phyloP scores from a whole-genome alignment of 2,113 vertebrate genomes.

The Haplotaxodon microlepis region DNA sequence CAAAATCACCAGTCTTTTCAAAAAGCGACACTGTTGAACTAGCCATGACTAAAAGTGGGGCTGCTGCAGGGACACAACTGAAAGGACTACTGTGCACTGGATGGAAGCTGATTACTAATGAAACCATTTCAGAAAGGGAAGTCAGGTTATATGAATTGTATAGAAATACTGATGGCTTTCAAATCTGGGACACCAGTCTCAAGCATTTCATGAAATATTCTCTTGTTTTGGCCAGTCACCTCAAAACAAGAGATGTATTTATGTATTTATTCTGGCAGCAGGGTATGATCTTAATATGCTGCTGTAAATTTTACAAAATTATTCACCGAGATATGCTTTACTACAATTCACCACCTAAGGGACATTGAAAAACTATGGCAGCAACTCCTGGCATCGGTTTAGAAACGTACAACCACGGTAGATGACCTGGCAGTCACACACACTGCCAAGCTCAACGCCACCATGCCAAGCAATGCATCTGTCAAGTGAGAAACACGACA shows the following conservation, averaged over 20 bases:
- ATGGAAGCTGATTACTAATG: constrained; percentile 69
- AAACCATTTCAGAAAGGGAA: constrained; percentile 52
- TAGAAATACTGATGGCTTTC: background rate
- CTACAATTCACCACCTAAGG: background rate
- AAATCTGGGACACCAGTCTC: constrained; percentile 4
- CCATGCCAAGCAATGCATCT: constrained; percentile 75
- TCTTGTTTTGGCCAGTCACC: background rate
- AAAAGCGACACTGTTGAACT: constrained; percentile 43
- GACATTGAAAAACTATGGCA: constrained; percentile 21
- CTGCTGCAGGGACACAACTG: constrained; percentile 55
- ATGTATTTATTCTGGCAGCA: background rate
- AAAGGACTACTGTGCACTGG: constrained; percentile 67
- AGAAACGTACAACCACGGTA: constrained; percentile 55
- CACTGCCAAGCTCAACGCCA: constrained; percentile 62
- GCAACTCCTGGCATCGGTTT: constrained; percentile 41
- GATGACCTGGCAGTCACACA: constrained; percentile 62
- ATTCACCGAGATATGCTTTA: background rate
- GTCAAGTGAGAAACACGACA: constrained; percentile 73
- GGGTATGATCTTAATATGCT: background rate
- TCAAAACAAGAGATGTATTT: background rate
- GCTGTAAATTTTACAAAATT: background rate
- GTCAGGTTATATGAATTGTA: constrained; percentile 29
- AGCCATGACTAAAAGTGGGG: constrained; percentile 57
- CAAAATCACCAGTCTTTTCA: constrained; percentile 48
- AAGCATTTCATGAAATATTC: constrained; percentile 6